A percentile compares a stretch with the other conserved stretches of the same genome.
Conservation (phyloP, 92 coral and sea anemone species). For the Epizoanthus ramosus region DNA sequence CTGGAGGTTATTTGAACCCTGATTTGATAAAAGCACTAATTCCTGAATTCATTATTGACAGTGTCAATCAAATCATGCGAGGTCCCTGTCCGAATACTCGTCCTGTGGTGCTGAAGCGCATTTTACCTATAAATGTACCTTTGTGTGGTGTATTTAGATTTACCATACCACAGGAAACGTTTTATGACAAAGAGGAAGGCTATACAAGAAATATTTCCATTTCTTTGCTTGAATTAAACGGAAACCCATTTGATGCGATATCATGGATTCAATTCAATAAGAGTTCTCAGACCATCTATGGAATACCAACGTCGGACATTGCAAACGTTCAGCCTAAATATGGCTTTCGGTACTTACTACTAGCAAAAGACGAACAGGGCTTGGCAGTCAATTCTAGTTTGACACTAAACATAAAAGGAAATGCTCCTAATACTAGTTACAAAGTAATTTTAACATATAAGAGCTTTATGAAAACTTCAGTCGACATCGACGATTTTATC, state of each 20-base stretch:
- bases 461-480: conserved; percentile 8
- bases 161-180: conserved; percentile 66
- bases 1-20: conserved; percentile 40
- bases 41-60: conserved; percentile 44
- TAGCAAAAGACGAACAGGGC: conserved; percentile 40
- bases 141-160: conserved; percentile 65
- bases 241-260: conserved; percentile 42
- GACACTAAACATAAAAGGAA: conserved; percentile 17
- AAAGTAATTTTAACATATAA: conserved; percentile 30
- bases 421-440: conserved; percentile 5
- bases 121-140: conserved; percentile 50
- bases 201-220: conserved; percentile 73
- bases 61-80: conserved; percentile 38
- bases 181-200: conserved; percentile 77
- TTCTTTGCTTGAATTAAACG: conserved; percentile 53
- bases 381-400: conserved; percentile 26
- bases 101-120: conserved; percentile 51
- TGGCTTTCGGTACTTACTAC: conserved; percentile 16
- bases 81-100: conserved; percentile 52
- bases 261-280: conserved; percentile 81
- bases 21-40: conserved; percentile 42
- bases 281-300: conserved; percentile 66
- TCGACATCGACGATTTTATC: conserved; percentile 18
- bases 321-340: not conserved
- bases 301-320: conserved; percentile 51